These are phyloP conservation scores for Eurois occulta DNA, from an alignment of 2,888 invertebrate genomes.

Conservation along the genomic window DNA sequence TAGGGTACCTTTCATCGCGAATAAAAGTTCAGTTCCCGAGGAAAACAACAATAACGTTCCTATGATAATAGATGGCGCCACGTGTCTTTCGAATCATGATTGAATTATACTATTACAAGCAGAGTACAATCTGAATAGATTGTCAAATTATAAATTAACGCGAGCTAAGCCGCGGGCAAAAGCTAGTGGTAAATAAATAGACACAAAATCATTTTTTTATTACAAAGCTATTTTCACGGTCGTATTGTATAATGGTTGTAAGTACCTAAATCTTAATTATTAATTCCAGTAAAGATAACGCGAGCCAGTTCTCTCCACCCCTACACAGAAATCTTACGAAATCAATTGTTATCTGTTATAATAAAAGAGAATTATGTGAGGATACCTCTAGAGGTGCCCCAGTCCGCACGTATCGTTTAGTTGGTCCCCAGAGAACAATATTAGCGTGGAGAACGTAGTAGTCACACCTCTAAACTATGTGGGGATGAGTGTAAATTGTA, in stretches of 20 bases:
- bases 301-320: neutral
- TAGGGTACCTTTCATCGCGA: too few species aligned
- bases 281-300: neutral
- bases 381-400: constrained; percentile 2
- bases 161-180: too few species aligned
- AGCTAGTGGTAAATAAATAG: neutral
- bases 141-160: too few species aligned
- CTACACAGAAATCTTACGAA: constrained; percentile 11
- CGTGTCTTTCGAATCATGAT: too few species aligned
- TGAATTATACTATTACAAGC: too few species aligned
- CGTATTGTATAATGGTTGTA: neutral
- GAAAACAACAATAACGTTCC: too few species aligned
- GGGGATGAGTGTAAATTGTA: constrained; percentile 49
- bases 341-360: constrained; percentile 37
- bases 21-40: too few species aligned
- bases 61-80: too few species aligned
- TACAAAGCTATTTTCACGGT: neutral
- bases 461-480: constrained; percentile 32
- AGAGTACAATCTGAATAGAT: too few species aligned
- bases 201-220: too few species aligned
- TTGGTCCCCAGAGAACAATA: constrained; percentile 38
- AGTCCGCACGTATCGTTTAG: constrained; percentile 43
- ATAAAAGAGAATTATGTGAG: constrained; percentile 33
- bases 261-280: neutral
- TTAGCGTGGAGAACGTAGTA: constrained; percentile 12